These are phyloP conservation scores for Natrix natrix DNA, from an alignment of 2,797 vertebrate genomes.

Conservation along the genomic window DNA sequence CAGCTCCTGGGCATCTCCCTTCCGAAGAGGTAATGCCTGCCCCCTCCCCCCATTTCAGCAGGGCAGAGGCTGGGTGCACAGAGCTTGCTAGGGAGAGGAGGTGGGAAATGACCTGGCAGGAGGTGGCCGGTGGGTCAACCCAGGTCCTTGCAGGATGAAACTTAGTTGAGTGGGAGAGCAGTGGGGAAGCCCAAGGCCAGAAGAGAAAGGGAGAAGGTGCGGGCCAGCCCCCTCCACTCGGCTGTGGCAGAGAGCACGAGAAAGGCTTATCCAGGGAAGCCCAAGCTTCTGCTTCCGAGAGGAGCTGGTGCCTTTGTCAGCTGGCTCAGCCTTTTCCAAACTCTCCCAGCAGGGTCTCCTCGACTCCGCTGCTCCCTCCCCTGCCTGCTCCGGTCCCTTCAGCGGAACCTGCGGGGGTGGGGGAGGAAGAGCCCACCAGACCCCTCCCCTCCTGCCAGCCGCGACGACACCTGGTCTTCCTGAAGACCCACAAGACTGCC, in stretches of 20 bases:
- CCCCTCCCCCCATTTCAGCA: conserved; percentile 42
- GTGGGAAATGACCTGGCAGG: neutral
- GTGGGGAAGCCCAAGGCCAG: neutral
- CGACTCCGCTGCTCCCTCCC: neutral
- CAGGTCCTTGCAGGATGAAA: neutral
- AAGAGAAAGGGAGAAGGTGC: neutral
- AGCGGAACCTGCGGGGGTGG: rapidly evolving
- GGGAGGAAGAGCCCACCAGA: neutral
- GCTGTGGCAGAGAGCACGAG: neutral
- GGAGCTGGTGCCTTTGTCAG: neutral
- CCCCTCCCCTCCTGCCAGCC: conserved; percentile 70
- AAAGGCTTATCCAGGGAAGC: neutral
- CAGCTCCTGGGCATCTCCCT: conserved; percentile 85
- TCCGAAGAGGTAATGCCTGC: conserved; percentile 80
- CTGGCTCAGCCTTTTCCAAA: neutral
- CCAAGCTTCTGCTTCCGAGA: no score
- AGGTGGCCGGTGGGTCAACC: neutral
- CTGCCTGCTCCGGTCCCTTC: neutral
- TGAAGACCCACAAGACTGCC: conserved; percentile 94
- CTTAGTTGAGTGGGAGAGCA: neutral
- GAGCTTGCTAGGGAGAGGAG: neutral
- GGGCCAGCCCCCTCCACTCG: neutral
- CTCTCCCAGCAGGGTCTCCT: neutral
- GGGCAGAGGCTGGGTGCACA: neutral
- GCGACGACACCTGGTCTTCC: conserved; percentile 82